Evolutionary conservation across 2,888 invertebrate species (phyloP).

Genomic region (Lucinisca nassula): DNA sequence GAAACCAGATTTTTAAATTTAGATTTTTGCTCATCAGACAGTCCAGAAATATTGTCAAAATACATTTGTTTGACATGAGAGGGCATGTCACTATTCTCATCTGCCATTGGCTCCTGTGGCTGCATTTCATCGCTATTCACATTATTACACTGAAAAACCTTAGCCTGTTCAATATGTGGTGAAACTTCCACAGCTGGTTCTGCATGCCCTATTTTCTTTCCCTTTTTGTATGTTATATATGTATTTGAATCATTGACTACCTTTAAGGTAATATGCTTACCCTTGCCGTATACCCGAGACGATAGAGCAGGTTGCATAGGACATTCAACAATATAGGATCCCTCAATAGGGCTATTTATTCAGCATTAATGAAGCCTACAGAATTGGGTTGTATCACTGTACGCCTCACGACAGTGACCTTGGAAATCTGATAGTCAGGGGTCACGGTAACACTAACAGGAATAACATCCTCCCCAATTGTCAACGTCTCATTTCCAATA

Average conservation of each 20-base stretch:
- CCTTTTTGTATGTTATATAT: neutral
- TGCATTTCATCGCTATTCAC: no score
- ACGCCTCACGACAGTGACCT: neutral
- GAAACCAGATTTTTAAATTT: neutral
- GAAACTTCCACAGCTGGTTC: neutral
- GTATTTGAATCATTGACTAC: neutral
- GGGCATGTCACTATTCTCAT: neutral
- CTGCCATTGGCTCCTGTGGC: neutral
- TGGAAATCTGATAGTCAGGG: neutral
- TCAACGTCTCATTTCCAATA: neutral
- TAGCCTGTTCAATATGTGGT: neutral
- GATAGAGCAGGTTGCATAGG: neutral
- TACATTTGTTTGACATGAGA: neutral
- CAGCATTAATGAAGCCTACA: neutral
- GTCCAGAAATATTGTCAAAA: neutral
- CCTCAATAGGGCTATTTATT: neutral
- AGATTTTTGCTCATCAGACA: neutral
- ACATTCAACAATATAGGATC: neutral
- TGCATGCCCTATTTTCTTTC: neutral
- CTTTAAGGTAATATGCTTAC: neutral
- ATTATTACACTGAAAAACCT: neutral
- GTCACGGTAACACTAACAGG: neutral
- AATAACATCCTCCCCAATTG: neutral
- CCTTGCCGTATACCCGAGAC: neutral
- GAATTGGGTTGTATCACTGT: neutral